These are phyloP conservation scores for Galaxea fascicularis DNA, from an alignment of 92 coral and sea anemone species.

Conservation along the genomic window DNA sequence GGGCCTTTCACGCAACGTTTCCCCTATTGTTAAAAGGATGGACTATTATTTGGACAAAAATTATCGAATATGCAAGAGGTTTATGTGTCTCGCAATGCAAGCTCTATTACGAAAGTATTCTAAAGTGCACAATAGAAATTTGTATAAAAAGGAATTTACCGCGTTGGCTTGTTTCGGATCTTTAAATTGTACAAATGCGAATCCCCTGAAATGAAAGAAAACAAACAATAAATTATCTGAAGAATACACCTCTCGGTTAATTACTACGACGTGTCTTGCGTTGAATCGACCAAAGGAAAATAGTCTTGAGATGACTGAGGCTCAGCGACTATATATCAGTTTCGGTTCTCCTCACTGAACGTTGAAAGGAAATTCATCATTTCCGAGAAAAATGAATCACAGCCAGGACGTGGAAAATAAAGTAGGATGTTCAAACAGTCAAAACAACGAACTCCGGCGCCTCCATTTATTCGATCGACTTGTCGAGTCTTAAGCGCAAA, in stretches of 20 bases:
- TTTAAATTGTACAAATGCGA: conserved; percentile 96
- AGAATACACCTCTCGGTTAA: conserved; percentile 27
- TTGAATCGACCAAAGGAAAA: conserved; percentile 10
- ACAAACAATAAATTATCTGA: conserved; percentile 42
- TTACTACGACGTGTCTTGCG: conserved; percentile 16
- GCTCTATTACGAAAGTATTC: not conserved
- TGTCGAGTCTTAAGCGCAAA: not conserved
- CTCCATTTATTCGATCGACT: not conserved
- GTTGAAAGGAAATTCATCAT: not conserved
- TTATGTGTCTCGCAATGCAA: not conserved
- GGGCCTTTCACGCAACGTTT: conserved; percentile 28
- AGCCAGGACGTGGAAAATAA: conserved; percentile 7
- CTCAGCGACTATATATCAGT: not conserved
- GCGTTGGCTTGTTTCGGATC: conserved; percentile 64
- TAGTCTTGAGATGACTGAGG: not conserved
- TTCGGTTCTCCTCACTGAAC: not conserved
- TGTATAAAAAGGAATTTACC: not conserved
- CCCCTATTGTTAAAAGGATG: not conserved
- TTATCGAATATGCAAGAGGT: not conserved
- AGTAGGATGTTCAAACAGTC: conserved; percentile 34
- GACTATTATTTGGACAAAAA: conserved; percentile 11
- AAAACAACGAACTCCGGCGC: conserved; percentile 42
- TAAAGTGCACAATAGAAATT: not conserved
- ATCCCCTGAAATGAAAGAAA: conserved; percentile 85
- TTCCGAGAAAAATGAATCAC: conserved; percentile 28